A percentile compares a stretch with the other conserved stretches of the same genome.
Conservation (phyloP, 2,113 vertebrate genomes). For the Mirounga angustirostris region DNA sequence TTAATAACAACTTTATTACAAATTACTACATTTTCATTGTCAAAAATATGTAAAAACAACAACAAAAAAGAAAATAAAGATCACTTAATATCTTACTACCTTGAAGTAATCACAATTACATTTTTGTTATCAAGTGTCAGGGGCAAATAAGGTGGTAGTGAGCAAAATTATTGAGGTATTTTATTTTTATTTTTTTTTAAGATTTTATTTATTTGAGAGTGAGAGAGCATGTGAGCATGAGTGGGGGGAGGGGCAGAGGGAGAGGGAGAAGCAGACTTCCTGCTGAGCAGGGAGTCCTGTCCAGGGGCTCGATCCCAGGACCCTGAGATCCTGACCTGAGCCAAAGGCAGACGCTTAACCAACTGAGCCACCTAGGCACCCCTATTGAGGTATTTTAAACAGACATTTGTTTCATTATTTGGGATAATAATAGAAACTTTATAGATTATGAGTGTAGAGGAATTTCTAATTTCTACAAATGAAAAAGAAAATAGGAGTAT, state of each 20-base stretch:
- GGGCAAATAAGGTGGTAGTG: neutral
- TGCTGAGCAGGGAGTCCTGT: neutral
- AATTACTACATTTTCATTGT: neutral
- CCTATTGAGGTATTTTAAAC: conserved; percentile 2
- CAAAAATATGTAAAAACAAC: conserved; percentile 18
- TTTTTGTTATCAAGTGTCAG: neutral
- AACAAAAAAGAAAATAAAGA: conserved; percentile 11
- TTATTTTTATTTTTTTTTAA: neutral
- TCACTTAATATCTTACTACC: neutral
- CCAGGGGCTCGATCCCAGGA: neutral
- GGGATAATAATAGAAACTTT: neutral
- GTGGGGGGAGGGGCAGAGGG: too few species aligned
- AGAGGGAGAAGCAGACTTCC: neutral
- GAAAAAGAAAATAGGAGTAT: conserved; percentile 33
- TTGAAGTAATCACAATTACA: neutral
- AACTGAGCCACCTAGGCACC: neutral
- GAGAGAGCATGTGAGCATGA: neutral
- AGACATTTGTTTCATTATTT: conserved; percentile 39
- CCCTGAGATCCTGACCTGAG: neutral
- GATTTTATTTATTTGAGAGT: neutral
- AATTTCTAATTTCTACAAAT: conserved; percentile 44
- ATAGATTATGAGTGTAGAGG: neutral
- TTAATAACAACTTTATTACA: neutral
- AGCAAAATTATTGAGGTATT: neutral
- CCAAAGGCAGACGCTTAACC: neutral